phyloP scores from a whole-genome alignment of 2,113 vertebrate genomes.

The Sinocyclocheilus grahami region DNA sequence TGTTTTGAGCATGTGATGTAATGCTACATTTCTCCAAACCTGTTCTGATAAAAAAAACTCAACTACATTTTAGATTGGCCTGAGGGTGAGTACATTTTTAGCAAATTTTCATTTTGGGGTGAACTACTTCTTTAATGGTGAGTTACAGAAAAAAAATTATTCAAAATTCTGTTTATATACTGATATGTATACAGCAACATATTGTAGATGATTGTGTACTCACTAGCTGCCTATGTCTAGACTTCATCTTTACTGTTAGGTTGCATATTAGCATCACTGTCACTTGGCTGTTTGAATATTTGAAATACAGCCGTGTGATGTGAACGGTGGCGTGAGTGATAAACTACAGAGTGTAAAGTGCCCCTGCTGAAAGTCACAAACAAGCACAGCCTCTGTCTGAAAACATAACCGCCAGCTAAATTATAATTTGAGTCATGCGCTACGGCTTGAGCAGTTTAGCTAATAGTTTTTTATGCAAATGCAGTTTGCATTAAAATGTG shows the following conservation, averaged over 20 bases:
- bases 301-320: background rate
- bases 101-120: background rate
- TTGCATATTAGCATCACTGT: background rate
- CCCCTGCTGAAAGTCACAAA: conserved; percentile 32
- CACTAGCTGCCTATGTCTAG: background rate
- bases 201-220: background rate
- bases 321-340: background rate
- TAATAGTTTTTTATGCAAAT: conserved; percentile 35
- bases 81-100: no score
- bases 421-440: conserved; percentile 3
- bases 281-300: background rate
- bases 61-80: no score
- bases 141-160: background rate
- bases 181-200: background rate
- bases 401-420: conserved; percentile 22
- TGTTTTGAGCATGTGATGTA: background rate
- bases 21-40: background rate
- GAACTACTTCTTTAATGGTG: background rate
- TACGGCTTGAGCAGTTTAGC: conserved; percentile 23
- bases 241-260: background rate
- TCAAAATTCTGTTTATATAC: background rate
- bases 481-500: conserved; percentile 12
- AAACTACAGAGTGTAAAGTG: conserved; percentile 19
- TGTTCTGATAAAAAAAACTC: background rate
- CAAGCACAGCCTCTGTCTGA: background rate